Percentiles rank a stretch among this genome's conserved stretches.
Evolutionary conservation across 2,888 invertebrate genomes (phyloP).

Genomic region (Eucera pruinosa): DNA sequence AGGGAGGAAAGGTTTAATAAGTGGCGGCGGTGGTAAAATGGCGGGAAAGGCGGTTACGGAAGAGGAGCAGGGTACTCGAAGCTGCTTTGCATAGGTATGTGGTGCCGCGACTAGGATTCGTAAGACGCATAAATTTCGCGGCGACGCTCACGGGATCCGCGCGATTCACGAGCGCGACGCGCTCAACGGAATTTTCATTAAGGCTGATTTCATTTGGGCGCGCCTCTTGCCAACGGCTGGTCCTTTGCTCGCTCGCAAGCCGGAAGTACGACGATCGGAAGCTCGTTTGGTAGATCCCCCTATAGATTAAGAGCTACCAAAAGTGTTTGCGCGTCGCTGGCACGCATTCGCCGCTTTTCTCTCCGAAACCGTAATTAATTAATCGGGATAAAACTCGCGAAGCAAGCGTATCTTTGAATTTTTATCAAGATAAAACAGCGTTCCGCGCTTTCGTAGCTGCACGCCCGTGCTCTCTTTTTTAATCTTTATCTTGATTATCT

Average conservation of each 20-base stretch:
- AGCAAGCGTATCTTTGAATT: no score
- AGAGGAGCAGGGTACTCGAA: constrained; percentile 52
- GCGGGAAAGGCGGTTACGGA: constrained; percentile 33
- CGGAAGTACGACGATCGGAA: constrained; percentile 1
- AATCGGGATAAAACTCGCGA: no score
- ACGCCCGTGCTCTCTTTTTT: not conserved
- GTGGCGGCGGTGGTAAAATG: constrained; percentile 21
- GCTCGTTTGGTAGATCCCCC: not conserved
- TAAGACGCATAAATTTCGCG: constrained; percentile 61
- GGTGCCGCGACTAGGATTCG: constrained; percentile 56
- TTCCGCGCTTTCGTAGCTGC: no score
- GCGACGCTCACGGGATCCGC: constrained; percentile 48
- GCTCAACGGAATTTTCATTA: constrained; percentile 64
- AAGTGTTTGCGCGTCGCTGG: no score
- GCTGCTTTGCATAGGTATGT: constrained; percentile 61
- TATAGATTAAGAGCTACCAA: not conserved
- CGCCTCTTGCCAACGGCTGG: constrained; percentile 31
- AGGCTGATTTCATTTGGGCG: constrained; percentile 64
- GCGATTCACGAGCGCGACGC: constrained; percentile 55
- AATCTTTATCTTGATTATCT: not conserved
- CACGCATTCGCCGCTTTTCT: no score
- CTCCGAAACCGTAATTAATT: no score
- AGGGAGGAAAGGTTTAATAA: constrained; percentile 32
- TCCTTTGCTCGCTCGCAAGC: not conserved
- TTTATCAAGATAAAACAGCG: no score